phyloP scores from a whole-genome alignment of 2,797 vertebrate species.

The Helarctos malayanus region DNA sequence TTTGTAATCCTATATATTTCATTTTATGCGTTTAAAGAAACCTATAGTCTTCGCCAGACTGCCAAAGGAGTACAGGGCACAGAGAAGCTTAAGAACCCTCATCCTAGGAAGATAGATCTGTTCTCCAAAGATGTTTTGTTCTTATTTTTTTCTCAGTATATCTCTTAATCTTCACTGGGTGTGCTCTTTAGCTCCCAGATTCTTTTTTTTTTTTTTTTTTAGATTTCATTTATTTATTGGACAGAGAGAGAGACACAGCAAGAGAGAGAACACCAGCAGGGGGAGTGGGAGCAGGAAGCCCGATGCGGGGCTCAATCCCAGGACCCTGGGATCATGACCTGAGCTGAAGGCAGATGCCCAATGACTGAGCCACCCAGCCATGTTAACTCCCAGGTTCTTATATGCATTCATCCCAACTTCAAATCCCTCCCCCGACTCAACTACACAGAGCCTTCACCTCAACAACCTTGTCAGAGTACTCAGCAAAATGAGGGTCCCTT shows the following conservation, averaged over 20 bases:
- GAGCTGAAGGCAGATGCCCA: too few species aligned
- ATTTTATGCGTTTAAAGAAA: constrained; percentile 10
- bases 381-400: background rate
- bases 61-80: background rate
- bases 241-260: too few species aligned
- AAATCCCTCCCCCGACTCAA: background rate
- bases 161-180: background rate
- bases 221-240: too few species aligned
- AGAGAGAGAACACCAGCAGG: too few species aligned
- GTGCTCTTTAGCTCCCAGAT: background rate
- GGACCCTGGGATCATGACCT: too few species aligned
- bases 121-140: background rate
- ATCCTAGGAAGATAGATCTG: background rate
- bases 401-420: background rate
- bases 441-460: background rate
- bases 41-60: background rate
- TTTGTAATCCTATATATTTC: background rate
- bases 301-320: too few species aligned
- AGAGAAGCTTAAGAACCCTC: background rate
- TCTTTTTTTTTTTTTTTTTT: background rate
- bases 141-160: background rate
- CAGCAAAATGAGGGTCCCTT: background rate
- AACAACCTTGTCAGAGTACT: background rate
- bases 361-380: too few species aligned
- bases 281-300: too few species aligned